A percentile compares a stretch with the other conserved stretches of the same genome.
Conservation (phyloP, 2,888 invertebrate genomes). For the Mesochorus sp. region DNA sequence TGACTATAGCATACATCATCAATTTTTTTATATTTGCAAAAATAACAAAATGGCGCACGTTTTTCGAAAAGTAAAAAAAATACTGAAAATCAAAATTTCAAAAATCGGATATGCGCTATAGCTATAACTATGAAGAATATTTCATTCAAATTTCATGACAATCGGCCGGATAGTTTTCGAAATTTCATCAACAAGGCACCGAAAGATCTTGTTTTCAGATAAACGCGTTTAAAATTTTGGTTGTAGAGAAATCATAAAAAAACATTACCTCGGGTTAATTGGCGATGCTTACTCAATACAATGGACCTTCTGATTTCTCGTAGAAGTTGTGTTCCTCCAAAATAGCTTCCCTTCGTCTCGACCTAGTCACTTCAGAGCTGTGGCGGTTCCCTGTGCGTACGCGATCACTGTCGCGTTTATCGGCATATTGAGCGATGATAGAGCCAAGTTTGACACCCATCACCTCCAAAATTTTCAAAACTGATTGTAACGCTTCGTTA, state of each 20-base stretch:
- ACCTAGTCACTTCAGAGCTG: constrained; percentile 57
- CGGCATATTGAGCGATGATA: constrained; percentile 44
- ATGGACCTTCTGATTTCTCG: not conserved
- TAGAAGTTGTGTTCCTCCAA: not conserved
- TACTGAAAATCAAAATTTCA: constrained; percentile 51
- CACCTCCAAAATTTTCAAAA: constrained; percentile 55
- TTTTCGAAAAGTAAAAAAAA: constrained; percentile 39
- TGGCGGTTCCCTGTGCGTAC: no score
- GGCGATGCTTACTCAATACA: not conserved
- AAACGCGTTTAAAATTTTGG: no score
- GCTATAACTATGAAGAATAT: no score
- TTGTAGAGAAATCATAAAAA: no score
- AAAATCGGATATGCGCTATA: constrained; percentile 44
- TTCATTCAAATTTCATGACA: no score
- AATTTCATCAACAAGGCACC: no score
- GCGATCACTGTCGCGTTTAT: no score
- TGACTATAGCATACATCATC: not conserved
- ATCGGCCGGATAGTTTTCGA: no score
- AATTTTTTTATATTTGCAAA: not conserved
- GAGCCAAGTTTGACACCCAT: constrained; percentile 61
- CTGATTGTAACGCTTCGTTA: constrained; percentile 62
- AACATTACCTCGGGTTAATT: constrained; percentile 5
- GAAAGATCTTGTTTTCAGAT: no score
- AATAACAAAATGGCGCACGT: not conserved
- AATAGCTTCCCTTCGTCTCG: constrained; percentile 50